These are phyloP conservation scores for Hydropotes inermis DNA, from an alignment of 2,113 vertebrate genomes.

Conservation along the genomic window DNA sequence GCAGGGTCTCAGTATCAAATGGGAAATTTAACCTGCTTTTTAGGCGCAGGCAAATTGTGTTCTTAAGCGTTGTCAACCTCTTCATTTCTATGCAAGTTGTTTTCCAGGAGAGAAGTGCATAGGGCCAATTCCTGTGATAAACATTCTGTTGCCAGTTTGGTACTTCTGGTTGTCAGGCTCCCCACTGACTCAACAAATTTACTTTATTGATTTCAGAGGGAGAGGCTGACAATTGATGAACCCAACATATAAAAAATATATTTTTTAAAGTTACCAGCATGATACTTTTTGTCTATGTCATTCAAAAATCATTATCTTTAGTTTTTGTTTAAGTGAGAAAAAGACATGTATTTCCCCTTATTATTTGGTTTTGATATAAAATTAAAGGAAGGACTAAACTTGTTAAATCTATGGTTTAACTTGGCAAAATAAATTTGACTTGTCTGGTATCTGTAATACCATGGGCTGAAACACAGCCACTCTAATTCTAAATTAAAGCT, in stretches of 20 bases:
- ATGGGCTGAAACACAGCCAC: neutral
- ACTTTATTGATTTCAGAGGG: neutral
- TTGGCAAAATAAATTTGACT: neutral
- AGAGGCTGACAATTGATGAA: neutral
- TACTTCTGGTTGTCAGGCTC: neutral
- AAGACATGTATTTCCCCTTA: neutral
- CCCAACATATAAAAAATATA: neutral
- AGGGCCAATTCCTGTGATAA: neutral
- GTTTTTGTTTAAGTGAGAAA: neutral
- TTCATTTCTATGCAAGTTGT: neutral
- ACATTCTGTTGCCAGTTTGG: neutral
- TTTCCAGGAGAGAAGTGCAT: neutral
- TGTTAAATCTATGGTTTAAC: neutral
- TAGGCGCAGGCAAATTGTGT: neutral
- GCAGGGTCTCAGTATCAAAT: neutral
- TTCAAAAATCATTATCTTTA: neutral
- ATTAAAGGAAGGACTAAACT: neutral
- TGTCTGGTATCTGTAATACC: neutral
- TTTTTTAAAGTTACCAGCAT: neutral
- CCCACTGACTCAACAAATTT: neutral
- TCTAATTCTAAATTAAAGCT: slow-evolving; percentile 3
- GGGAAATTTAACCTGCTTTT: neutral
- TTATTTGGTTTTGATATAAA: neutral
- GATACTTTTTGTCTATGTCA: neutral
- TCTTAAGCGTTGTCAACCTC: neutral